Evolutionary conservation across 2,888 invertebrate species (phyloP).

Genomic region (Euplagia quadripunctaria): DNA sequence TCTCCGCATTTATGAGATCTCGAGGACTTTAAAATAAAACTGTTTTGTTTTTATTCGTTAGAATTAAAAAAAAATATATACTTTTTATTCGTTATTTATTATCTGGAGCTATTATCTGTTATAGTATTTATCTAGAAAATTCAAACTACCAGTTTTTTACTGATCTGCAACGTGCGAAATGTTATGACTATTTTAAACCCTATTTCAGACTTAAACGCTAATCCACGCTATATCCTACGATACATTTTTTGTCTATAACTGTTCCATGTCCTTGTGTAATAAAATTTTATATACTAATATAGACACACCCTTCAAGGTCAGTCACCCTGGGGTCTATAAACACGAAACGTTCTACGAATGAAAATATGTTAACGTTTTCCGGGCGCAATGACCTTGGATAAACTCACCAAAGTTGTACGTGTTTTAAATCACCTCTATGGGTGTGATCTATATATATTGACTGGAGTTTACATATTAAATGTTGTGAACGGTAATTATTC

Average conservation of each 20-base stretch:
- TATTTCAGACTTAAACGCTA: not conserved
- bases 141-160: not conserved
- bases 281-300: not conserved
- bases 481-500: too few species aligned
- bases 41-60: too few species aligned
- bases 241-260: too few species aligned
- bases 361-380: conserved; percentile 12
- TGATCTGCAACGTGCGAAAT: not conserved
- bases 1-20: too few species aligned
- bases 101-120: too few species aligned
- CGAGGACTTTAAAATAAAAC: too few species aligned
- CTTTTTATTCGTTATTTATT: too few species aligned
- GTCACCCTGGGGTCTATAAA: conserved; percentile 20
- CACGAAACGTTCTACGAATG: conserved; percentile 18
- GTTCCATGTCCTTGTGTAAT: too few species aligned
- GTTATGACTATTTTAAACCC: not conserved
- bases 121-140: too few species aligned
- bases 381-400: conserved; percentile 12
- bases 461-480: not conserved
- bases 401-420: not conserved
- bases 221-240: too few species aligned
- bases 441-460: not conserved
- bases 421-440: not conserved
- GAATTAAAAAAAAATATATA: too few species aligned
- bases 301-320: conserved; percentile 14